These are phyloP conservation scores for Cinclus mexicanus DNA, from an alignment of 2,113 vertebrate species.

Conservation along the genomic window DNA sequence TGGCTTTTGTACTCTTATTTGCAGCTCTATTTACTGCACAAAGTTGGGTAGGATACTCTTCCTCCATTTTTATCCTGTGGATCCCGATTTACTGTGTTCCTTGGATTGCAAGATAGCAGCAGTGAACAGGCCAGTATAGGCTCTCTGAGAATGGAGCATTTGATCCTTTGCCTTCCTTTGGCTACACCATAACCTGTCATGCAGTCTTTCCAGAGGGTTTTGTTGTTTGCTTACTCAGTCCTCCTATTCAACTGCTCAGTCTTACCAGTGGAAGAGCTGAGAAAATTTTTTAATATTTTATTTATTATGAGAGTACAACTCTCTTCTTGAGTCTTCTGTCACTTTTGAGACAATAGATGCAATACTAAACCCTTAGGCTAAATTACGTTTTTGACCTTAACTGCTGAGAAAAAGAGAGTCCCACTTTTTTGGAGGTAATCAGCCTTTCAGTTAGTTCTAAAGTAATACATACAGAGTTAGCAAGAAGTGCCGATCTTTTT, in stretches of 20 bases:
- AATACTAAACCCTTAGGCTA: neutral
- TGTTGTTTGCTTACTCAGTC: neutral
- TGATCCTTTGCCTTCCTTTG: neutral
- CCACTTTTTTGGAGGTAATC: neutral
- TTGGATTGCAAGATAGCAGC: neutral
- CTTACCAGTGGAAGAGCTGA: neutral
- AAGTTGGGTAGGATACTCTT: neutral
- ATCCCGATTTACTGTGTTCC: neutral
- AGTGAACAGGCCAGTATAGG: neutral
- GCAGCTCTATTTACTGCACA: neutral
- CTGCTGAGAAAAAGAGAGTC: neutral
- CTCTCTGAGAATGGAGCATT: neutral
- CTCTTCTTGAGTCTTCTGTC: neutral
- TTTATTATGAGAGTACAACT: neutral
- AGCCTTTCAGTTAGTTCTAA: neutral
- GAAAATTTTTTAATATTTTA: neutral
- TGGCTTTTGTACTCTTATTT: neutral
- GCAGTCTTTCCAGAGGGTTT: neutral
- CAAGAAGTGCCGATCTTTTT: neutral
- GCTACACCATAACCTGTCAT: neutral
- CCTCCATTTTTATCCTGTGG: neutral
- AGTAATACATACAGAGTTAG: neutral
- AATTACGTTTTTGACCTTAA: neutral
- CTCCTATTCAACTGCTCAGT: neutral
- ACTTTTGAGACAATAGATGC: neutral